phyloP scores from a whole-genome alignment of 1,140 invertebrate genomes.

The Pogonus chalceus region DNA sequence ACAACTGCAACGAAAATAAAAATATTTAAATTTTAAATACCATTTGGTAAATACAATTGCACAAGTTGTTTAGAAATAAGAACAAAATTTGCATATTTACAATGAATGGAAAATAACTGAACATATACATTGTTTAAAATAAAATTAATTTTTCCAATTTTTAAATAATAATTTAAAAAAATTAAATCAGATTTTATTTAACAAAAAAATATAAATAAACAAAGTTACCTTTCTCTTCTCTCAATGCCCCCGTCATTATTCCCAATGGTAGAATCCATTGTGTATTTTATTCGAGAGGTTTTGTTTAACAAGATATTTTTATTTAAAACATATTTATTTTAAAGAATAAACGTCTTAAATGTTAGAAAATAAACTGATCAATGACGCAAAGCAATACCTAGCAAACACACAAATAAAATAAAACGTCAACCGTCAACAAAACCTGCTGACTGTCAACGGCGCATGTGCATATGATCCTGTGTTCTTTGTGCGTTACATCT shows the following conservation, averaged over 20 bases:
- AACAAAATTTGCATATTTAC: no score
- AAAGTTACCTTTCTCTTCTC: constrained; percentile 1
- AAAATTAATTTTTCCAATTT: no score
- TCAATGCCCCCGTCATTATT: neutral
- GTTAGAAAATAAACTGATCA: constrained; percentile 1
- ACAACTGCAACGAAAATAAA: constrained; percentile 26
- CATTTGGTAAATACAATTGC: no score
- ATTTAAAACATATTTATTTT: neutral
- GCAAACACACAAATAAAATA: constrained; percentile 5
- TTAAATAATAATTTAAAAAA: no score
- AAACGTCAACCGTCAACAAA: constrained; percentile 7
- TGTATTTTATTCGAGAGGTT: neutral
- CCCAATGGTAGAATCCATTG: neutral
- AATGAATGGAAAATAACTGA: no score
- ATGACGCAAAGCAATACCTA: constrained; percentile 3
- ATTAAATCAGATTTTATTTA: no score
- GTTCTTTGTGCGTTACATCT: neutral
- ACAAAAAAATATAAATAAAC: neutral
- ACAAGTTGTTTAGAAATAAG: no score
- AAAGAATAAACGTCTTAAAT: neutral
- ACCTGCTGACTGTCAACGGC: constrained; percentile 1
- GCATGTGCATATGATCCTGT: neutral
- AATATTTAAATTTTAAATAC: no score
- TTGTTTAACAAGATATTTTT: no score
- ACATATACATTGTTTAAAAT: no score